These are phyloP conservation scores for Morone chrysops DNA, from an alignment of 2,113 vertebrate genomes.

Conservation along the genomic window DNA sequence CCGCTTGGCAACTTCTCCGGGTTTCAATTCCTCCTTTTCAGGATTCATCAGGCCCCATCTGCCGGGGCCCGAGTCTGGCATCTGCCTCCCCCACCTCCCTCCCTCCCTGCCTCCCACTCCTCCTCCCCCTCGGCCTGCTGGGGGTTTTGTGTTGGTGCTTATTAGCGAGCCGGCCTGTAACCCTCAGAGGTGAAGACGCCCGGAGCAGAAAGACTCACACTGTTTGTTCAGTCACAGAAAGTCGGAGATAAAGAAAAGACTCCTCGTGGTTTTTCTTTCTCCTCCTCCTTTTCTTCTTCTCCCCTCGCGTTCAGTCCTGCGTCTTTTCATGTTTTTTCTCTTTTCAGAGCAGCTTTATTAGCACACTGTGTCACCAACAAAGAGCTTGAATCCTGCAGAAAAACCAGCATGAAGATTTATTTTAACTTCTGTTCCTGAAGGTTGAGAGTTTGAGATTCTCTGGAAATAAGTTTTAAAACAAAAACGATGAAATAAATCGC, in stretches of 20 bases:
- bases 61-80: slow-evolving; percentile 57
- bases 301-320: not conserved
- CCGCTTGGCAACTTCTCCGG: slow-evolving; percentile 63
- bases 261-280: slow-evolving; percentile 35
- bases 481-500: too few relatives aligned
- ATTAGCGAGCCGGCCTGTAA: slow-evolving; percentile 61
- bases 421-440: too few relatives aligned
- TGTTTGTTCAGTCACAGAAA: slow-evolving; percentile 62
- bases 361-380: too few relatives aligned
- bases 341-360: not conserved
- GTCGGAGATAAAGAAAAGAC: slow-evolving; percentile 39
- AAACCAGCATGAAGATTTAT: too few relatives aligned
- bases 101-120: not conserved
- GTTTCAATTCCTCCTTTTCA: slow-evolving; percentile 74
- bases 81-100: slow-evolving; percentile 37
- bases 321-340: slow-evolving; percentile 27
- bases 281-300: slow-evolving; percentile 4
- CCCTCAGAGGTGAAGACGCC: slow-evolving; percentile 63
- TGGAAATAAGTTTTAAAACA: too few relatives aligned
- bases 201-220: slow-evolving; percentile 36
- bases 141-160: slow-evolving; percentile 59
- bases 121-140: slow-evolving; percentile 37
- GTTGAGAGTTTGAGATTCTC: too few relatives aligned
- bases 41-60: slow-evolving; percentile 71
- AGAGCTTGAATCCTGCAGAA: too few relatives aligned